Percentiles rank a stretch among this genome's conserved stretches.
These are phyloP conservation scores for Platygyra sinensis DNA, from an alignment of 64 coral and sea anemone genomes.

Conservation along the genomic window DNA sequence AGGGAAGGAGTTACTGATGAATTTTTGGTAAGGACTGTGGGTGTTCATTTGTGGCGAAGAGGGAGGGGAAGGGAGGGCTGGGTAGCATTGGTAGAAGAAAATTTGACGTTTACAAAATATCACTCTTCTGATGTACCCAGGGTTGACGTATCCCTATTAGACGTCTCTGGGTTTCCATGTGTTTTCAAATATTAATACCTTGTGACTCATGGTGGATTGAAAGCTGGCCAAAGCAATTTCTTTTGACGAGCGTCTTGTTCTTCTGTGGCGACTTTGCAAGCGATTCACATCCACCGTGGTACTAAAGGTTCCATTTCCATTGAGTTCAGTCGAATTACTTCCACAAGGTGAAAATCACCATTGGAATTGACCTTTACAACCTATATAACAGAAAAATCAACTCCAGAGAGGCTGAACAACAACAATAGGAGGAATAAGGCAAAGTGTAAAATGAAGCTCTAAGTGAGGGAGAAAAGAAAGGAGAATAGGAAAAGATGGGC, in stretches of 20 bases:
- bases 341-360: slow-evolving; percentile 53
- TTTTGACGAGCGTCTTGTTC: slow-evolving; percentile 12
- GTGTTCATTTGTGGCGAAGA: no score
- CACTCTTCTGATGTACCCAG: not conserved
- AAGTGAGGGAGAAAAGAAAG: not conserved
- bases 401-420: not conserved
- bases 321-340: slow-evolving; percentile 63
- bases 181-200: not conserved
- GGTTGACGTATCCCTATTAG: no score
- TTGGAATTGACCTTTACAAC: not conserved
- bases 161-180: not conserved
- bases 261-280: slow-evolving; percentile 23
- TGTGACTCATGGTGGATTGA: slow-evolving; percentile 1
- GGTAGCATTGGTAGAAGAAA: no score
- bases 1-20: no score
- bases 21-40: no score
- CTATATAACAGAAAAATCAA: not conserved
- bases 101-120: not conserved
- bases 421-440: not conserved
- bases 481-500: no score
- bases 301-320: slow-evolving; percentile 54
- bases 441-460: not conserved
- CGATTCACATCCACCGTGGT: slow-evolving; percentile 25
- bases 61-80: no score
- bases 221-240: not conserved